Percentiles rank a stretch among this genome's conserved stretches.
phyloP scores from a whole-genome alignment of 2,888 invertebrate genomes.

The Sicus ferrugineus region DNA sequence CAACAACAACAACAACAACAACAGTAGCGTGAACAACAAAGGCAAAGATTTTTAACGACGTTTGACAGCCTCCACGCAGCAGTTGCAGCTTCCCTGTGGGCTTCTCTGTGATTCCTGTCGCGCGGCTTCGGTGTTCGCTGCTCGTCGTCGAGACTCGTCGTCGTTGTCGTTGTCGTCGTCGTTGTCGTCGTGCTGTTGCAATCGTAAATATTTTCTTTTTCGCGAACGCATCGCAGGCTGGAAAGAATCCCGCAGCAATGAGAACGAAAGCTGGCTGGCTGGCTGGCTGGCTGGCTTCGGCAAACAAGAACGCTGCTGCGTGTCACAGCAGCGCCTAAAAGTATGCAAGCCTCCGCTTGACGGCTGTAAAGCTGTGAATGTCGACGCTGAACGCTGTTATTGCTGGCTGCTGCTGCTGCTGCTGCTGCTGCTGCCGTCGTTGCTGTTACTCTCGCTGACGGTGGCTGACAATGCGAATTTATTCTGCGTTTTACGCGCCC shows the following conservation, averaged over 20 bases:
- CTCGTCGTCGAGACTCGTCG: too few species aligned
- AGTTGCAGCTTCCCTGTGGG: slow-evolving; percentile 23
- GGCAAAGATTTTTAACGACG: slow-evolving; percentile 29
- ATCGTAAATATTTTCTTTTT: slow-evolving; percentile 33
- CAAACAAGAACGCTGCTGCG: slow-evolving; percentile 16
- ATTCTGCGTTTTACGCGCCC: slow-evolving; percentile 5
- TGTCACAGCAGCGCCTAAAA: slow-evolving; percentile 20
- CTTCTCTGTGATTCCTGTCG: slow-evolving; percentile 23
- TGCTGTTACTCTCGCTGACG: background rate
- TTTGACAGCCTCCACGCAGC: slow-evolving; percentile 25
- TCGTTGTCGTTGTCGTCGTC: too few species aligned
- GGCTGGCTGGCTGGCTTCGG: background rate
- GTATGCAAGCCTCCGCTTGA: slow-evolving; percentile 4
- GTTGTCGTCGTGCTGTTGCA: slow-evolving; percentile 21
- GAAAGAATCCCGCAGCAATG: background rate
- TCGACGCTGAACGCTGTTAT: background rate
- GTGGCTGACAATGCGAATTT: slow-evolving; percentile 30
- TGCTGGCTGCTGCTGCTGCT: background rate
- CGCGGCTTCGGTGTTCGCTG: slow-evolving; percentile 2
- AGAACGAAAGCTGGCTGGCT: background rate
- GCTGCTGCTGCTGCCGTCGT: background rate
- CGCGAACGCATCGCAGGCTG: slow-evolving; percentile 22
- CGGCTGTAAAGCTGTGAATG: background rate
- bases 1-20: background rate
- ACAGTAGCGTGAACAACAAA: slow-evolving; percentile 11